Percentiles rank a stretch among this genome's conserved stretches.
Conservation (phyloP, 2,888 invertebrate genomes). For the Lingula anatina region DNA sequence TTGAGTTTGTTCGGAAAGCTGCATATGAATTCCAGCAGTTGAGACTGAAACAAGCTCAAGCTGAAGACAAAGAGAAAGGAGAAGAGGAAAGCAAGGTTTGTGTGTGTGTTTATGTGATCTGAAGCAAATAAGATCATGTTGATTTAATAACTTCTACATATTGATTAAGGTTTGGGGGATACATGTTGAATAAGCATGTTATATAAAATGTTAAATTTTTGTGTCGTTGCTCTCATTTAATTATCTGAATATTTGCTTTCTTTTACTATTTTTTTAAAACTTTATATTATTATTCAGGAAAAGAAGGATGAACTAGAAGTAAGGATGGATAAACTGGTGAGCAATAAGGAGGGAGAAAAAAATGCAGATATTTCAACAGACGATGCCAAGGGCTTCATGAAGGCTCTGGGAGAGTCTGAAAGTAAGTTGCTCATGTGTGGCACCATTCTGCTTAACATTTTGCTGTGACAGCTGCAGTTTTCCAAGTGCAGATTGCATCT, state of each 20-base stretch:
- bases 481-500: neutral
- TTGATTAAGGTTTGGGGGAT: no score
- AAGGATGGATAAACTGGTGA: constrained; percentile 5
- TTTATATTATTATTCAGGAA: no score
- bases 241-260: no score
- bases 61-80: constrained; percentile 17
- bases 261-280: no score
- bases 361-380: constrained; percentile 57
- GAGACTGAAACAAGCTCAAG: constrained; percentile 61
- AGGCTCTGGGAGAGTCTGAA: constrained; percentile 80
- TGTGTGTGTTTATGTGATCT: no score
- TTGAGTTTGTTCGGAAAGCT: constrained; percentile 93
- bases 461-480: neutral
- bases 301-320: constrained; percentile 14
- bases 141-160: no score
- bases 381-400: constrained; percentile 86
- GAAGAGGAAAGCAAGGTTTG: no score
- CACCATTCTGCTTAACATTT: neutral
- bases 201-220: no score
- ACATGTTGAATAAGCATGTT: no score
- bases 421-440: constrained; percentile 41
- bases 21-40: constrained; percentile 90
- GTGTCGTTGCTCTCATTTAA: no score
- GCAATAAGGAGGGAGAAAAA: constrained; percentile 13
- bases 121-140: no score